phyloP scores from a whole-genome alignment of 2,888 invertebrate genomes.

The Mythimna vitellina region DNA sequence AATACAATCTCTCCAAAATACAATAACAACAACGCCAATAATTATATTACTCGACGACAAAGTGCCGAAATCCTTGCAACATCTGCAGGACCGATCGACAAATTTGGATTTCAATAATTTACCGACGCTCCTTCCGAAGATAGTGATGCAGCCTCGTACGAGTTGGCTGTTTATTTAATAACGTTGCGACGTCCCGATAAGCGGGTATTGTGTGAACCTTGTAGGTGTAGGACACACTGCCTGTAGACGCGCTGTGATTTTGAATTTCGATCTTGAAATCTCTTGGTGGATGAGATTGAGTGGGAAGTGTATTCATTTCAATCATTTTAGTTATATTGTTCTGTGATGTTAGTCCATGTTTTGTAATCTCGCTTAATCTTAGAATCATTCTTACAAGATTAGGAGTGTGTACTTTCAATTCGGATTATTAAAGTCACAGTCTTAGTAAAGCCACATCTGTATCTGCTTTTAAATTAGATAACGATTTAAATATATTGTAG shows the following conservation, averaged over 20 bases:
- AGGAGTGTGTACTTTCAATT: slow-evolving; percentile 6
- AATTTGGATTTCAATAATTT: slow-evolving; percentile 78
- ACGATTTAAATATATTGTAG: not conserved
- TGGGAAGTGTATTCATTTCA: slow-evolving; percentile 14
- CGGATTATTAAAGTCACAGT: not conserved
- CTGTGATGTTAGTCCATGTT: not conserved
- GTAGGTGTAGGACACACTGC: slow-evolving; percentile 65
- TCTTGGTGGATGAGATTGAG: slow-evolving; percentile 8
- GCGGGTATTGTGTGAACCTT: slow-evolving; percentile 80
- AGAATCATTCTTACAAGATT: not conserved
- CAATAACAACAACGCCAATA: slow-evolving; percentile 19
- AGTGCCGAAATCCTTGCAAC: slow-evolving; percentile 61
- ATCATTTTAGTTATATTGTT: not conserved
- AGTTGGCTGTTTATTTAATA: slow-evolving; percentile 86
- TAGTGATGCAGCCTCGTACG: slow-evolving; percentile 71
- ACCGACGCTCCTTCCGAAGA: slow-evolving; percentile 70
- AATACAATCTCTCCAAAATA: slow-evolving; percentile 24
- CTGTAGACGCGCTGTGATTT: slow-evolving; percentile 53
- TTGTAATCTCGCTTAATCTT: not conserved
- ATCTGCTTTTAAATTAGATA: not conserved
- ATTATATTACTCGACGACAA: slow-evolving; percentile 38
- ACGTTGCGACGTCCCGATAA: slow-evolving; percentile 84
- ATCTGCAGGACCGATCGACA: slow-evolving; percentile 69
- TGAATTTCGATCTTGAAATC: slow-evolving; percentile 19
- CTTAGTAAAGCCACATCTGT: not conserved